Evolutionary conservation across 2,113 vertebrate species (phyloP).

Genomic region (Empidonax traillii): DNA sequence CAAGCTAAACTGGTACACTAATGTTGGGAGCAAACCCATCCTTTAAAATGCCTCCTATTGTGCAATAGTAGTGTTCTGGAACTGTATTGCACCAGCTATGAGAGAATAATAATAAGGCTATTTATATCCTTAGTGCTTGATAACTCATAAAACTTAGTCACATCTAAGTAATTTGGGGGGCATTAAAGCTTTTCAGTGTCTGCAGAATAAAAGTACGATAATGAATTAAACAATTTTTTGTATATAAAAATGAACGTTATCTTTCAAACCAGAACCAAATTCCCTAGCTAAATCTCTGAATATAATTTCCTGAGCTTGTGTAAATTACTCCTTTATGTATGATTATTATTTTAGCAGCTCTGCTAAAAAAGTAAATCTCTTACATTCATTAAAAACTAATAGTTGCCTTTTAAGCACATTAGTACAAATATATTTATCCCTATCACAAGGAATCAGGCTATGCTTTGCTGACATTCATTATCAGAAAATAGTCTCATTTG

Average conservation of each 20-base stretch:
- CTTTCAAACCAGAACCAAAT: constrained; percentile 76
- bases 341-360: constrained; percentile 64
- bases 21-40: neutral
- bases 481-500: constrained; percentile 10
- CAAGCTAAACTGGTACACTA: constrained; percentile 11
- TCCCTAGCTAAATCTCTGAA: constrained; percentile 63
- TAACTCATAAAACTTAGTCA: constrained; percentile 68
- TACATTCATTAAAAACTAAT: constrained; percentile 66
- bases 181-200: constrained; percentile 62
- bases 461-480: neutral
- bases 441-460: constrained; percentile 42
- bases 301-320: constrained; percentile 64
- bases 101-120: constrained; percentile 59
- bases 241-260: constrained; percentile 69
- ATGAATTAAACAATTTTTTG: constrained; percentile 61
- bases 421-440: constrained; percentile 24
- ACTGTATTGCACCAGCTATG: neutral
- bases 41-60: constrained; percentile 32
- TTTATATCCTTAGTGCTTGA: constrained; percentile 55
- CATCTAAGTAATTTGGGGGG: constrained; percentile 49
- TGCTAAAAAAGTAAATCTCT: constrained; percentile 55
- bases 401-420: constrained; percentile 57
- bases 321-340: constrained; percentile 50
- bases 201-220: constrained; percentile 71
- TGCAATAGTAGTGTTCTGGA: constrained; percentile 19